Conservation (phyloP, 1,140 invertebrate genomes). For the Sipha flava region DNA sequence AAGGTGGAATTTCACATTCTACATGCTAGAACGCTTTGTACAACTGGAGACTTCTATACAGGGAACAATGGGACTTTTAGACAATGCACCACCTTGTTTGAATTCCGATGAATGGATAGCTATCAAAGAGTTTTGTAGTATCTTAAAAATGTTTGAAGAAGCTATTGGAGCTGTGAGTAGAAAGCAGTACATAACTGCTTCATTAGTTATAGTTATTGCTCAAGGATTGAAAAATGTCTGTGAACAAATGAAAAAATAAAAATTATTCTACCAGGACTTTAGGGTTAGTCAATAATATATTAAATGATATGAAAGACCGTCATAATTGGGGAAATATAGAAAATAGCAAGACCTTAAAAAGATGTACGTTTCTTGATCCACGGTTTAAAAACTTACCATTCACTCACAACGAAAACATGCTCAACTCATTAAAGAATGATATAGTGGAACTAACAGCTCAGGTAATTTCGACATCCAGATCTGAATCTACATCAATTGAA, state of each 20-base stretch:
- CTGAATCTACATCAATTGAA: not conserved
- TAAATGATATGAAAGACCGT: not conserved
- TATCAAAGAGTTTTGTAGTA: not conserved
- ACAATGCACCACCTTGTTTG: not conserved
- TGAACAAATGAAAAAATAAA: not conserved
- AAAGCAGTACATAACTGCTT: not conserved
- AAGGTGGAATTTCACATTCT: not conserved
- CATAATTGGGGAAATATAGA: not conserved
- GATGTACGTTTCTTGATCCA: not conserved
- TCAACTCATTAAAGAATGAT: not conserved
- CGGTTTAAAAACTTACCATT: not conserved
- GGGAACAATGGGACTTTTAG: not conserved
- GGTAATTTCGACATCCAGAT: not conserved
- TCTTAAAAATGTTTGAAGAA: not conserved
- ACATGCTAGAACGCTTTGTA: not conserved
- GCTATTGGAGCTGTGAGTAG: not conserved
- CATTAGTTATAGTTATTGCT: not conserved
- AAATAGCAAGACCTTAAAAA: not conserved
- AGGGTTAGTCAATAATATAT: not conserved
- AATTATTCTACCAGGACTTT: not conserved
- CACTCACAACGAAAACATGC: not conserved
- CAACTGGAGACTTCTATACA: not conserved
- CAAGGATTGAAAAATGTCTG: not conserved
- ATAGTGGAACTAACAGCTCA: not conserved
- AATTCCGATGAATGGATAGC: not conserved